These are phyloP conservation scores for Philaethria dido DNA, from an alignment of 2,888 invertebrate species.

Conservation along the genomic window DNA sequence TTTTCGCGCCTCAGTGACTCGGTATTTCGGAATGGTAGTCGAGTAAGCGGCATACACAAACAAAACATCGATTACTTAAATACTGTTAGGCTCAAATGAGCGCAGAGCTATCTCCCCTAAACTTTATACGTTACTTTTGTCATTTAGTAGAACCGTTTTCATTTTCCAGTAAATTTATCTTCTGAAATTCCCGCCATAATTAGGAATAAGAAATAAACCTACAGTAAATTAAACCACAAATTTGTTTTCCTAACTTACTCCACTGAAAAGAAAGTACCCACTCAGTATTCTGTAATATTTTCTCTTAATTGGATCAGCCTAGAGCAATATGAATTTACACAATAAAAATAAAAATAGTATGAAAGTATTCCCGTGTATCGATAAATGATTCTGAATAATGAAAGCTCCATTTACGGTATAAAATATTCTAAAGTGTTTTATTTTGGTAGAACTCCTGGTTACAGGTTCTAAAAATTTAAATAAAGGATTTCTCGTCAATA, in stretches of 20 bases:
- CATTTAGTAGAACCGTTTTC: conserved; percentile 40
- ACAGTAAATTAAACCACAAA: conserved; percentile 36
- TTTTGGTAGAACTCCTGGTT: conserved; percentile 23
- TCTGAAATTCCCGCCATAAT: conserved; percentile 38
- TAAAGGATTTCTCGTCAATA: conserved; percentile 1
- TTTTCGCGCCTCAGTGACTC: conserved; percentile 57
- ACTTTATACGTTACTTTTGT: conserved; percentile 40
- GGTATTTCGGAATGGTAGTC: conserved; percentile 54
- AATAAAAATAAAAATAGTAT: conserved; percentile 37
- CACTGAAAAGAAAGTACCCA: conserved; percentile 24
- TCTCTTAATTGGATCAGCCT: conserved; percentile 31
- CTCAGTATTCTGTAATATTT: conserved; percentile 29
- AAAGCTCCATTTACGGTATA: conserved; percentile 33
- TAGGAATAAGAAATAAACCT: conserved; percentile 39
- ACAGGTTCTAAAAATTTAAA: conserved; percentile 10
- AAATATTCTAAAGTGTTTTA: conserved; percentile 39
- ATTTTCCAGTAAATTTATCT: conserved; percentile 43
- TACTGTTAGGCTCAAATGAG: conserved; percentile 52
- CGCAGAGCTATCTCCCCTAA: conserved; percentile 47
- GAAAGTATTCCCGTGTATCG: conserved; percentile 40
- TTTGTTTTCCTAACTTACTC: conserved; percentile 28
- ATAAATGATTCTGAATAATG: conserved; percentile 39
- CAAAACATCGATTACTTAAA: conserved; percentile 58
- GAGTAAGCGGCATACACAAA: conserved; percentile 62
- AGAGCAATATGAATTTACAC: conserved; percentile 22